phyloP scores from a whole-genome alignment of 1,140 invertebrate genomes.

The Papilio aristodemus region DNA sequence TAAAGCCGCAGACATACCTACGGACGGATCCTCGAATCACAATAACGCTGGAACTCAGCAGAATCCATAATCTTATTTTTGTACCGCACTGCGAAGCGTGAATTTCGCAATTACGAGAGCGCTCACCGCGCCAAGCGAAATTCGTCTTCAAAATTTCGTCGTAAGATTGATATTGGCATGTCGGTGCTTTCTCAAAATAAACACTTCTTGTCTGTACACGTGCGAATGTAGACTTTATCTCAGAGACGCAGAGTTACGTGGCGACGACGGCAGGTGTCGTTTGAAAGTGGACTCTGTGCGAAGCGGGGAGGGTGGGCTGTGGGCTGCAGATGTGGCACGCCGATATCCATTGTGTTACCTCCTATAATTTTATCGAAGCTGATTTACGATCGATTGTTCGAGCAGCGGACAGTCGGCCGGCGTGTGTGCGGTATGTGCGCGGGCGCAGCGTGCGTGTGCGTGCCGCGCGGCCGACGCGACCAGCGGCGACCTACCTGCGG shows the following conservation, averaged over 20 bases:
- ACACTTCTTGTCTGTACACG: constrained; percentile 76
- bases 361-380: constrained; percentile 79
- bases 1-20: constrained; percentile 78
- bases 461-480: constrained; percentile 53
- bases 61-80: constrained; percentile 81
- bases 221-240: constrained; percentile 78
- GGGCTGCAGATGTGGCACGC: constrained; percentile 58
- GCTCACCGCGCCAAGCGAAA: constrained; percentile 48
- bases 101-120: constrained; percentile 78
- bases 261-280: constrained; percentile 51
- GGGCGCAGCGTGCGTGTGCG: constrained; percentile 70
- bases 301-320: constrained; percentile 63
- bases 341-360: constrained; percentile 77
- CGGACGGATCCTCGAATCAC: constrained; percentile 80
- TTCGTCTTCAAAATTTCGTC: constrained; percentile 47
- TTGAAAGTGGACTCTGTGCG: constrained; percentile 71
- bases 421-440: constrained; percentile 62
- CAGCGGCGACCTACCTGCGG: constrained; percentile 66
- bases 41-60: constrained; percentile 77
- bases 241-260: constrained; percentile 66
- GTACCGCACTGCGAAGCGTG: constrained; percentile 78
- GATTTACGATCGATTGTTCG: constrained; percentile 80
- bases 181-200: constrained; percentile 70
- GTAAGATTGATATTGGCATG: constrained; percentile 58
- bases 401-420: constrained; percentile 67